Conservation (phyloP, 2,888 invertebrate genomes). For the Bugula neritina region DNA sequence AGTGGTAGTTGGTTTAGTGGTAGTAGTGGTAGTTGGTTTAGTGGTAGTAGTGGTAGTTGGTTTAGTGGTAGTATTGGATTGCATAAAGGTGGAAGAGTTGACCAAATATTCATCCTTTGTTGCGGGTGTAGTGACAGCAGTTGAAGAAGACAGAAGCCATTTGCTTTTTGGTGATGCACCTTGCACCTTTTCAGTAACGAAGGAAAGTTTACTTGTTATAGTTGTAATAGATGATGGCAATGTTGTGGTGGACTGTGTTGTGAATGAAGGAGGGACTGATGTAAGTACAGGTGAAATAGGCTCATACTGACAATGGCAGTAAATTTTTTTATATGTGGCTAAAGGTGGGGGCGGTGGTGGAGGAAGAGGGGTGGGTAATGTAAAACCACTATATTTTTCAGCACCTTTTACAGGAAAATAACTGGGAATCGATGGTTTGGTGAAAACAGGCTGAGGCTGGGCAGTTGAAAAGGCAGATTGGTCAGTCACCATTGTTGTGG, state of each 20-base stretch:
- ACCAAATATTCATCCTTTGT: no score
- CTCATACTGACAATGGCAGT: no score
- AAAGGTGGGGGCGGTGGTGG: constrained; percentile 10
- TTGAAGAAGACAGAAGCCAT: no score
- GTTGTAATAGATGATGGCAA: no score
- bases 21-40: background rate
- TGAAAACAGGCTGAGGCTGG: background rate
- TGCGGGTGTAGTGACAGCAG: no score
- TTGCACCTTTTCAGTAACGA: no score
- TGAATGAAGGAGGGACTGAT: no score
- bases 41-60: background rate
- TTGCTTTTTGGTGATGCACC: no score
- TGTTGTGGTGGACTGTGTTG: no score
- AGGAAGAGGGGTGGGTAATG: background rate
- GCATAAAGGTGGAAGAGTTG: background rate
- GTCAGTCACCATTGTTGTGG: background rate
- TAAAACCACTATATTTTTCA: background rate
- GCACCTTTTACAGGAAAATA: background rate
- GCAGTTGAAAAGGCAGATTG: background rate
- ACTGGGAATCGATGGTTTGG: background rate
- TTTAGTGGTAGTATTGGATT: background rate
- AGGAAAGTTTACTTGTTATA: no score
- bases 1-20: background rate
- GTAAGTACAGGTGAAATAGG: background rate
- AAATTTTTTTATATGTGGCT: background rate